Base-by-base conservation (phyloP, 2,797 vertebrate genomes). In the Leucoraja ocellata region DNA sequence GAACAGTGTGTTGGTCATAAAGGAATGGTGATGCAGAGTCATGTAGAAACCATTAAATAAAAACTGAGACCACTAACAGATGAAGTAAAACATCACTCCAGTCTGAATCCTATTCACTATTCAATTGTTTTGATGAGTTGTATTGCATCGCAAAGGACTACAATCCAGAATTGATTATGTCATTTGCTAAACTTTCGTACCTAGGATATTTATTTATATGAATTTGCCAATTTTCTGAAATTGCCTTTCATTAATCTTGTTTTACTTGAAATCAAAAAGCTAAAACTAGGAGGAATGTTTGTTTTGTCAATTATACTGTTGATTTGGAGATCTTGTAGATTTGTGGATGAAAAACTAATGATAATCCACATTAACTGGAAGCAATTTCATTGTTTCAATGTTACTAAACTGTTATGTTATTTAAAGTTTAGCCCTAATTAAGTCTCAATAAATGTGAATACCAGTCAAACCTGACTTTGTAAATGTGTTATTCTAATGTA, bases 21-120 rank as follows among this genome's bases (percentile, higher is more conserved):
- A 94, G 96, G 96, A 96, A 97, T 97, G 96, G 95, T 95, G 95
- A 97, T 97, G 97, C 97, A 95, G 94, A 96, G 95, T 97, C 97
- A 97, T 96, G 97, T 94, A 95, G 95, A 95, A 95, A 95, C 95
- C 95, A 97, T 97, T 97, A 97, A 94, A 92, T 92, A 92, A 91
- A 76, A 71, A 63, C 68, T 74, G n/a, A 76, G 28, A 54, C 39
- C 32, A 76, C 36, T 76, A 25, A 54, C 71, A 91, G 90, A 54
- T 92, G 25, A 92, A 91, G 71, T 92, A 92, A 92, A 92, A 92
- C 46, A 73, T 71, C 76, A 46, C 71, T 92, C 90, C 74, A 92
- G 90, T 71, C 71, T 91, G 3, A 91, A 74, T 54, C 71, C 90
- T 54, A 74, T 9, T n/a, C 23, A 92, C 73, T 74, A 54, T 74